Evolutionary conservation across 2,888 invertebrate genomes (phyloP), one percentile per base, ranked within the genome.

Genomic region (Argynnis bischoffii): DNA sequence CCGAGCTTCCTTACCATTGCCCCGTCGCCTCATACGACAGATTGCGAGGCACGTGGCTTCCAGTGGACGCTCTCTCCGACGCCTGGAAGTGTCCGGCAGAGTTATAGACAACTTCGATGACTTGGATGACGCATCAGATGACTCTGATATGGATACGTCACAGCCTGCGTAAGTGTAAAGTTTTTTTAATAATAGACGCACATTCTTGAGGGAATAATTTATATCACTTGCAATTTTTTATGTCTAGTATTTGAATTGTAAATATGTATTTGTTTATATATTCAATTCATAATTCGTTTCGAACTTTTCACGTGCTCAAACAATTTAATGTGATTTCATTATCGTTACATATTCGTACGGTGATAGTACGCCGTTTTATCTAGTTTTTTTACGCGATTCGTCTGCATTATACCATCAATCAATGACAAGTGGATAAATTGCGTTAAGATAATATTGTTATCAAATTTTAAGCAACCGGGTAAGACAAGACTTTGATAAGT

Each of bases 61-160:
- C 74, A 92, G 90, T 70, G 93, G 93, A 11, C 88, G 93, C 14
- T 92, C 92, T n/a, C 83, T 93, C 65, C 85, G 92, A 11, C 86
- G 93, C 18, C 86, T 93, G 0, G 93, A 93, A 74, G 92, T 93
- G 74, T 92, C 92, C 14, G 93, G 93, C 41, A 82, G 92, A 48
- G 78, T 93, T 77, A 93, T 93, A 70, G 93, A 93, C 83, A 93
- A 93, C 81, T 93, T 93, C 74, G 93, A 93, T 73, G 92, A 92
- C 72, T 85, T 93, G 26, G 92, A 90, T 41, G 90, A 85, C 75
- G 81, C 77, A 0, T 90, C 89, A 4, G 92, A 92, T 74, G 91
- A 91, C 21, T 91, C 90, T 0, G 92, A 92, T 67, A 82, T 89
- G 78, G 92, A 92, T 76, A 82, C 84, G 71, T 82, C 84, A 55